These are phyloP conservation scores for Hesperophylax magnus DNA, from an alignment of 1,140 invertebrate genomes.

Conservation along the genomic window DNA sequence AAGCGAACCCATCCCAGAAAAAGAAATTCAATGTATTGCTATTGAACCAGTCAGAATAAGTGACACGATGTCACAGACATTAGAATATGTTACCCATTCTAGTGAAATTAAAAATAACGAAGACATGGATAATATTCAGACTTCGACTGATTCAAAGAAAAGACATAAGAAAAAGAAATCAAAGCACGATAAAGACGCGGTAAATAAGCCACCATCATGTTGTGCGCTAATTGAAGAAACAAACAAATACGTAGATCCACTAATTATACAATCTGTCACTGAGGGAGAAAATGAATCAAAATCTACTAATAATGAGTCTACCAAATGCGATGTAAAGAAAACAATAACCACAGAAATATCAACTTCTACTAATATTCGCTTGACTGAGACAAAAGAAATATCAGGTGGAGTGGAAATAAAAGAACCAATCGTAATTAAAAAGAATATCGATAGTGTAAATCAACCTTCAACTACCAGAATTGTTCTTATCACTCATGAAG, in stretches of 20 bases:
- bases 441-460: slow-evolving; percentile 40
- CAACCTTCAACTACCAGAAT: slow-evolving; percentile 72
- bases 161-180: slow-evolving; percentile 37
- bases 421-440: slow-evolving; percentile 31
- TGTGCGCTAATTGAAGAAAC: background rate
- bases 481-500: slow-evolving; percentile 78
- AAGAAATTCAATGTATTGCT: no score
- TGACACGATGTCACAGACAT: no score
- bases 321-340: no score
- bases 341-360: no score
- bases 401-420: background rate
- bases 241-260: background rate
- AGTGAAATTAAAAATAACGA: no score
- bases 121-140: background rate
- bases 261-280: no score
- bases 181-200: background rate
- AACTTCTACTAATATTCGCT: background rate
- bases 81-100: no score
- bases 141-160: slow-evolving; percentile 5
- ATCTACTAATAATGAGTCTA: no score
- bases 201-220: background rate
- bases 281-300: no score
- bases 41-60: no score
- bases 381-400: background rate
- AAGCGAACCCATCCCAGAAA: no score